Conservation (phyloP, 2,797 vertebrate genomes). For the Lepilemur ruficaudatus region DNA sequence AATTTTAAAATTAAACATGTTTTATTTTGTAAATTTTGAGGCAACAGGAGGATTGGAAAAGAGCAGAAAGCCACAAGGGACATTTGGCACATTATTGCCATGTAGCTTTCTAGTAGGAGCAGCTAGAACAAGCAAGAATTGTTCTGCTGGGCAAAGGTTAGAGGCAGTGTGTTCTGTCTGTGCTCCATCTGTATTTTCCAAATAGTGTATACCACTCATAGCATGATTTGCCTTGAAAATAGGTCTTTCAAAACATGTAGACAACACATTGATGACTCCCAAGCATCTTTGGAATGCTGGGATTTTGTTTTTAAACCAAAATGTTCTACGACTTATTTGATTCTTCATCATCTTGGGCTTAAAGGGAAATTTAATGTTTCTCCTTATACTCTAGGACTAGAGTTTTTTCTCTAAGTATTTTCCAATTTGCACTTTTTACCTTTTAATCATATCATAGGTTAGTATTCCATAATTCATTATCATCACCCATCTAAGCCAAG, state of each 20-base stretch:
- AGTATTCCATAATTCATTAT: constrained; percentile 68
- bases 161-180: not conserved
- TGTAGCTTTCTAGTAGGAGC: not conserved
- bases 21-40: not conserved
- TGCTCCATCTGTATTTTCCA: not conserved
- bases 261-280: not conserved
- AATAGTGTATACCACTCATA: not conserved
- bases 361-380: not conserved
- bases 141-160: not conserved
- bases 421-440: constrained; percentile 67
- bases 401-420: constrained; percentile 56
- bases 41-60: not conserved
- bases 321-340: not conserved
- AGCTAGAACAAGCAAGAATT: too few species aligned
- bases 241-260: not conserved
- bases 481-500: constrained; percentile 70
- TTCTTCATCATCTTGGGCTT: not conserved
- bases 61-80: not conserved
- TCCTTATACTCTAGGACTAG: constrained; percentile 34
- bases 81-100: too few species aligned
- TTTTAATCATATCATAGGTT: constrained; percentile 54
- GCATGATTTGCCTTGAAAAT: not conserved
- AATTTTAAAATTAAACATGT: not conserved
- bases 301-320: not conserved
- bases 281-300: not conserved